Base-by-base conservation (phyloP, 2,113 vertebrate genomes). In the Scalopus aquaticus region DNA sequence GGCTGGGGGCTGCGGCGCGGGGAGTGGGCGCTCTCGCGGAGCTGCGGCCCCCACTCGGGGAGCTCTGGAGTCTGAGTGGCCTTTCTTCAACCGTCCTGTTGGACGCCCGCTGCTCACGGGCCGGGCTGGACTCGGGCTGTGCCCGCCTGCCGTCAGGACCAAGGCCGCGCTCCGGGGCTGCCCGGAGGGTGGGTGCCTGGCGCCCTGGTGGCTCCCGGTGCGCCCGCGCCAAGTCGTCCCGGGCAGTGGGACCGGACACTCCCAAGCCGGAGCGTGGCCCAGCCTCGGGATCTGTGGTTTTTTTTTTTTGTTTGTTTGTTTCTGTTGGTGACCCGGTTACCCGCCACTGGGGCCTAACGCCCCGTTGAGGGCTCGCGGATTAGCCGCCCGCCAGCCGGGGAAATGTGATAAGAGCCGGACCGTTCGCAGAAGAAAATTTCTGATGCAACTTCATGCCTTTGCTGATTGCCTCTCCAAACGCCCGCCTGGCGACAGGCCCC, bases 391-490 rank as follows among this genome's bases (percentile, higher is more conserved):
- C 96, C 94, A 69, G 95, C 95, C 92, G 92, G 62, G 94, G 90
- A 95, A 89, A 91, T 22, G 96, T 82, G 97, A 96, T 97, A 97
- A 97, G 95, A 93, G 91, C 37, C 62, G 51, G 51, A 69, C 90
- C 30, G 96, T 90, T 90, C 91, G 90, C 97, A 67, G 90, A 69
- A 93, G 96, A 95, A 60, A 90, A 65, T 95, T 95, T 95, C 96
- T 96, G 97, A 97, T 95, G 97, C 96, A 96, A 97, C 95, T 85
- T 82, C 56, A 82, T 42, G 72, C 77, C 89, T 91, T 72, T 54
- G 81, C 91, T 19, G 82, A 67, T 74, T 13, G 90, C 88, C 87
- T 89, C 92, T 91, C 79, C 77, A 39, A 62, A 85, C n/a, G 90
- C 92, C 92, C 19, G 94, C 88, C 73, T 12, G 81, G 90, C 51